Conservation (phyloP, 2,113 vertebrate genomes). For the Meles meles region DNA sequence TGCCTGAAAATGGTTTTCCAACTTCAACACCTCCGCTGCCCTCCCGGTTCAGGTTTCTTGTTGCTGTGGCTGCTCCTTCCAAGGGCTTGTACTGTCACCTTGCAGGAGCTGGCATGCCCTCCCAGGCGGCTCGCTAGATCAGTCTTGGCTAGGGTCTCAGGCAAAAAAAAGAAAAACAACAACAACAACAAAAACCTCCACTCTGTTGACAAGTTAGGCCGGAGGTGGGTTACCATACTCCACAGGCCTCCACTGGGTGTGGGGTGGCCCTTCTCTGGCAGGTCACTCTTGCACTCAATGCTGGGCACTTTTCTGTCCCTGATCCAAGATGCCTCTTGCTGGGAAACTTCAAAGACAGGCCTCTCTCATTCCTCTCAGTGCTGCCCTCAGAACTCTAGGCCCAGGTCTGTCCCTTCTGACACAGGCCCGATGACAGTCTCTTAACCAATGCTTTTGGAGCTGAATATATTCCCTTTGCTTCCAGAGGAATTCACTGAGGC, state of each 20-base stretch:
- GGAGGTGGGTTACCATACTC: neutral
- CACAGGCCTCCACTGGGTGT: neutral
- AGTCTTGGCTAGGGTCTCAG: neutral
- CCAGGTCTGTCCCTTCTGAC: neutral
- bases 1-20: conserved; percentile 53
- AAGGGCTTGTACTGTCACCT: conserved; percentile 33
- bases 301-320: neutral
- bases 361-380: neutral
- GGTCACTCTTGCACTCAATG: neutral
- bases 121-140: neutral
- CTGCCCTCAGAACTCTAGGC: neutral
- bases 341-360: neutral
- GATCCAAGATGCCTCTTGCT: too few species aligned
- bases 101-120: neutral
- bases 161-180: neutral
- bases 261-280: neutral
- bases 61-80: conserved; percentile 26
- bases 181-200: neutral
- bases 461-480: neutral
- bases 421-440: neutral
- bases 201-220: neutral
- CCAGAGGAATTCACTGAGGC: neutral
- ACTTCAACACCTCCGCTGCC: conserved; percentile 1
- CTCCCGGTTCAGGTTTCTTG: conserved; percentile 50
- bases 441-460: neutral